Base-by-base conservation (phyloP, 1,140 invertebrate genomes). In the Scaptomyza graminum region DNA sequence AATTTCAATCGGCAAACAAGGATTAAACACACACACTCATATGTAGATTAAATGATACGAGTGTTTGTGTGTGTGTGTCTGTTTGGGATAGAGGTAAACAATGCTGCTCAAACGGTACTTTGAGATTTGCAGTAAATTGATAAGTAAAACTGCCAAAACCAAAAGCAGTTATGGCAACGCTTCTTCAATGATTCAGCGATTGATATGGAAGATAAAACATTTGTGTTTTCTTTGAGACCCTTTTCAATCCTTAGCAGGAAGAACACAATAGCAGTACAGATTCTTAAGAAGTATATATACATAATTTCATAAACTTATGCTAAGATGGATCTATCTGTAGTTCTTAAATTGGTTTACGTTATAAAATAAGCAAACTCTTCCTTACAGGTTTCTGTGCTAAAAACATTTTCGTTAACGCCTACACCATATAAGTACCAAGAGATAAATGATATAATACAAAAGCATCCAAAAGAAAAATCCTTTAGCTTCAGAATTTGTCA, bases 111-210 rank as follows among this genome's bases (percentile, higher is more conserved):
- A 73, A 39, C 59, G 60, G 16, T 59, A 12, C 39, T 2, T 3
- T 34, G 25, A 76, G 83, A 88, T 88, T 88, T 71, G 56, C 76
- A 72, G 73, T 50, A 79, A 89, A 88, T 77, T 70, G 83, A 88
- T 88, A 88, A 76, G 55, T 13, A 16, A 68, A 69, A 64, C 79
- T 88, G 83, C 67, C 76, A 76, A 79, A 88, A 83, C 69, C 82
- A 85, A 79, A 87, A 52, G 56, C 78, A 85, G 78, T 75, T 81
- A 81, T 85, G 80, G 73, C 76, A 84, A 63, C 80, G 57, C 25
- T 31, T 52, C 39, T 41, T 41, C 12, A 34, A 9, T 34, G 49
- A 63, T 63, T 15, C 37, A 12, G 6, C 25, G 80, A 83, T 85
- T 75, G 74, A 85, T 87, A 68, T 67, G 57, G 4, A 22, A 41